Percentiles rank a stretch among this genome's conserved stretches.
Conservation (phyloP, 2,888 invertebrate genomes). For the Melipona bicolor region DNA sequence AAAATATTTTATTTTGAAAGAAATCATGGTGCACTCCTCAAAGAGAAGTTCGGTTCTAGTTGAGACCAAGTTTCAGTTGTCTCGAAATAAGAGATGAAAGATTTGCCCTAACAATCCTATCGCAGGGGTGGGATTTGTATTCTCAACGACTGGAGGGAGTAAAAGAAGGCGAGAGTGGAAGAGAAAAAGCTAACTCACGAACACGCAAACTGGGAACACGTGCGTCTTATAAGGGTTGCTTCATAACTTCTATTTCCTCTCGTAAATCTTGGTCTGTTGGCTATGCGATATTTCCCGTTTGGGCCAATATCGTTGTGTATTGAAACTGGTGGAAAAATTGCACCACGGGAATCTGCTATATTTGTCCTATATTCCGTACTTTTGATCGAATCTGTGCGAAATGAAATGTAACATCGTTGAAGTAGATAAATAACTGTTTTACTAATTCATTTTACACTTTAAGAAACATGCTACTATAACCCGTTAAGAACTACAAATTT, state of each 20-base stretch:
- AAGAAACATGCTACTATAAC: neutral
- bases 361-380: neutral
- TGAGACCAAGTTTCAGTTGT: neutral
- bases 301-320: constrained; percentile 11
- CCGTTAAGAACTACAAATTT: neutral
- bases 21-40: neutral
- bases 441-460: neutral
- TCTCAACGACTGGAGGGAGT: constrained; percentile 55
- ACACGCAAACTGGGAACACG: constrained; percentile 38
- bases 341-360: neutral
- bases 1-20: neutral
- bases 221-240: constrained; percentile 55
- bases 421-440: neutral
- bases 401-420: neutral
- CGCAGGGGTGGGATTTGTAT: constrained; percentile 68
- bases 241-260: constrained; percentile 47
- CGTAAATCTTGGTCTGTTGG: constrained; percentile 48
- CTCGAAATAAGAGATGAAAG: constrained; percentile 24
- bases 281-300: constrained; percentile 13
- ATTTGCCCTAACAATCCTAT: constrained; percentile 46
- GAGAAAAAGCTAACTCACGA: constrained; percentile 45
- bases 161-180: constrained; percentile 46
- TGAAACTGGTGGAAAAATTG: constrained; percentile 30
- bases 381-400: neutral
- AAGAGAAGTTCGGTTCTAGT: constrained; percentile 8